phyloP scores from a whole-genome alignment of 2,888 invertebrate species.

The Monopis laevigella region DNA sequence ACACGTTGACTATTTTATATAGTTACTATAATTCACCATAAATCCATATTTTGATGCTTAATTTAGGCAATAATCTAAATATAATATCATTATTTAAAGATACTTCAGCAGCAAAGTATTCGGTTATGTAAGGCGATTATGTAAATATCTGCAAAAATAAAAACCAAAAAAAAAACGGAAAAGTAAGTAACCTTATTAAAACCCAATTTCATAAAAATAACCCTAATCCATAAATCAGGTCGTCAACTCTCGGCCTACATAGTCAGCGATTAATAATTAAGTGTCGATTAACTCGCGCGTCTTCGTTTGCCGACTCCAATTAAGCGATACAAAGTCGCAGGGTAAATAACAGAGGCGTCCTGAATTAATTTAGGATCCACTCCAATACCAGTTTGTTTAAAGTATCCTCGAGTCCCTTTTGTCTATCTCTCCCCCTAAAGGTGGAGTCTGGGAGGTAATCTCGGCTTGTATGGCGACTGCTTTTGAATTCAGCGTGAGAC shows the following conservation, averaged over 20 bases:
- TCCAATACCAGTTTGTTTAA: conserved; percentile 46
- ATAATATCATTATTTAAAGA: too few species aligned
- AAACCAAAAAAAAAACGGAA: too few species aligned
- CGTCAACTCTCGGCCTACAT: conserved; percentile 19
- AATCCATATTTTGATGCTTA: too few species aligned
- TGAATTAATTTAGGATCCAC: conserved; percentile 54
- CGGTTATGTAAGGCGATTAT: too few species aligned
- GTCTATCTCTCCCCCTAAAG: conserved; percentile 1
- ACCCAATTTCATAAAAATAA: too few species aligned
- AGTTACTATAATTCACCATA: too few species aligned
- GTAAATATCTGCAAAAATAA: too few species aligned
- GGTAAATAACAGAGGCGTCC: conserved; percentile 50
- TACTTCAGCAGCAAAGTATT: too few species aligned
- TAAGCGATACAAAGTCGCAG: conserved; percentile 59
- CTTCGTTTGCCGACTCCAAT: conserved; percentile 56
- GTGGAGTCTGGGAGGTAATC: conserved; percentile 5
- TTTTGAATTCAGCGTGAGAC: neutral
- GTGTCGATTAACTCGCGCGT: conserved; percentile 56
- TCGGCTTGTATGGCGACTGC: neutral
- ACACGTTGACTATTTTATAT: too few species aligned
- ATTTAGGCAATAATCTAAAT: too few species aligned
- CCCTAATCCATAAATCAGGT: too few species aligned
- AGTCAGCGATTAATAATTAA: conserved; percentile 60
- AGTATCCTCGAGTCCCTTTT: conserved; percentile 21
- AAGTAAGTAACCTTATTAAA: too few species aligned